Base-by-base conservation (phyloP, 2,888 invertebrate genomes). In the Gasteruption jaculator region DNA sequence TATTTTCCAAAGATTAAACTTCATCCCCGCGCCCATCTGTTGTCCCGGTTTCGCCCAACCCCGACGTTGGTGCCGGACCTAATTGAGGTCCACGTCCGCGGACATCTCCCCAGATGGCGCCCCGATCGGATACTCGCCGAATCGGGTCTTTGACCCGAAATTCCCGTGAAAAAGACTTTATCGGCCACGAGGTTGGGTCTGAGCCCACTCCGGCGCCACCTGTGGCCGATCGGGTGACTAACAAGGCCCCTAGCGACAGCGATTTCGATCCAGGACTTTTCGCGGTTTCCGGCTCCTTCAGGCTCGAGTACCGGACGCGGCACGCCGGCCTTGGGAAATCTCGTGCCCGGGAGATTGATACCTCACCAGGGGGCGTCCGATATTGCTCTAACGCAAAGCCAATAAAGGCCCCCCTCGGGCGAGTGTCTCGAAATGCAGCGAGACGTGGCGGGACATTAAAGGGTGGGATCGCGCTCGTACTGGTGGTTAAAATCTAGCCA, bases 391-490 rank as follows among this genome's bases (percentile, higher is more conserved):
- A 35, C 29, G n/a, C 26, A 38, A 35, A 25, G 46, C 52, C 47
- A 46, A 52, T 47, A 42, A 51, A 41, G 45, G 49, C 49, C 50
- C 48, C 48, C 50, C 53, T 48, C 46, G 46, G 46, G 12, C 47
- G 38, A 42, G 38, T 45, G 43, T 56, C 43, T 45, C 46, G 51
- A 40, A 42, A 49, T 44, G 44, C 50, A 38, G 51, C 52, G 48
- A 48, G 47, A 49, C 45, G 48, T 48, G 46, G 46, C 55, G 52
- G 57, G 58, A 60, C 61, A 61, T 57, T 54, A 52, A 53, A 53
- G 54, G 46, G 45, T 45, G 48, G 45, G 48, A 46, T 31, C 52
- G 49, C 45, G 48, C 45, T 42, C 41, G 56, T 50, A 52, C 51
- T 49, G 53, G 53, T 52, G 18, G 26, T 44, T 51, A 49, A 46